These are phyloP conservation scores for Eubasilissa splendida DNA, from an alignment of 2,888 invertebrate genomes.

Conservation along the genomic window DNA sequence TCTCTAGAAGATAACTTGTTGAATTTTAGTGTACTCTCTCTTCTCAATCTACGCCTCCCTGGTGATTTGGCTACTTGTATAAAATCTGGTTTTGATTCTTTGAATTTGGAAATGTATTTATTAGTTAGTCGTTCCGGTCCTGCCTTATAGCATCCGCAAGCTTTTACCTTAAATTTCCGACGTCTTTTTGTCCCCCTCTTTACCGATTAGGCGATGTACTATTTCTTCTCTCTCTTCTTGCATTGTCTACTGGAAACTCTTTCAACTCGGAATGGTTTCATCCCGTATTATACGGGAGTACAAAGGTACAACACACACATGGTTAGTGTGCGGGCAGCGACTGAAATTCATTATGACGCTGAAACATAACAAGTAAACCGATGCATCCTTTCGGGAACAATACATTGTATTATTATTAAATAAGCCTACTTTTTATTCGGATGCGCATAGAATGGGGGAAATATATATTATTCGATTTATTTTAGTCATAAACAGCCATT, in stretches of 20 bases:
- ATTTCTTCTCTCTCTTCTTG: slow-evolving; percentile 24
- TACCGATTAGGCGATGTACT: slow-evolving; percentile 25
- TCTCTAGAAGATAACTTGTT: too few species aligned
- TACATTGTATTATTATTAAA: too few species aligned
- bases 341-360: slow-evolving; percentile 8
- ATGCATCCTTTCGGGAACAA: neutral
- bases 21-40: too few species aligned
- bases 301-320: slow-evolving; percentile 15
- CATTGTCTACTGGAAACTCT: slow-evolving; percentile 22
- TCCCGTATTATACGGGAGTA: neutral
- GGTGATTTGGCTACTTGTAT: too few species aligned
- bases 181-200: slow-evolving; percentile 32
- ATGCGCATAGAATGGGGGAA: too few species aligned
- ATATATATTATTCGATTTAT: too few species aligned
- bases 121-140: neutral
- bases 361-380: neutral
- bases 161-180: slow-evolving; percentile 28
- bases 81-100: too few species aligned
- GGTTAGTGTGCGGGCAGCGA: neutral
- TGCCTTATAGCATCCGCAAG: slow-evolving; percentile 26
- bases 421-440: too few species aligned
- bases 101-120: too few species aligned
- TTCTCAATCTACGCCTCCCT: too few species aligned
- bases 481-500: too few species aligned
- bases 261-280: slow-evolving; percentile 13